Evolutionary conservation across 1,140 invertebrate species (phyloP), one percentile per base, ranked within the genome.

Genomic region (Cherax destructor): DNA sequence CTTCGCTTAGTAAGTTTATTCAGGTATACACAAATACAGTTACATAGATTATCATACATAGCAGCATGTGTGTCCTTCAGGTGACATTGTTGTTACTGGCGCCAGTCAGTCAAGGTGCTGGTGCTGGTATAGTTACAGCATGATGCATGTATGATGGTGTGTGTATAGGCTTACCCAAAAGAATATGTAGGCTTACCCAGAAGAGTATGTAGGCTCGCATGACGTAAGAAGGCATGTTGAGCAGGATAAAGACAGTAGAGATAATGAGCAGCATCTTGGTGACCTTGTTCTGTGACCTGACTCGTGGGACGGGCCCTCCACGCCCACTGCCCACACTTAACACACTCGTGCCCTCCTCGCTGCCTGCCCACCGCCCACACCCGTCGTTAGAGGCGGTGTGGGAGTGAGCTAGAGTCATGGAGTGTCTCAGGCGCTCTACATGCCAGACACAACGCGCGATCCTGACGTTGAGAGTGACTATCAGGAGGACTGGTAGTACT

Each of bases 221-320:
- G n/a, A 93, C 93, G 93, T 95, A 94, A 81, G 94, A 94, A 0
- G 97, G 97, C 24, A 97, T 94, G 94, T 98, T 98, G 41, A 98
- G 95, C 56, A 96, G 95, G 1, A 98, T 96, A 94, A 97, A 98
- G 1, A 97, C 96, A 3, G 96, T 96, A 1, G 97, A 97, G 10
- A 98, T 97, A 41, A 97, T 95, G 0, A 98, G 95, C 16, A 98
- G 95, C 96, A 97, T 98, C 94, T 97, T 96, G 4, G 97, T 98
- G 16, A 98, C 96, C 93, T 96, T 97, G 6, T 95, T 94, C 93
- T 97, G 96, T 30, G 96, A 96, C 61, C 95, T 94, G 65, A 80
- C 85, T 10, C 81, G 80, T 87, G 72, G 9, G 88, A 24, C 30
- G 50, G 13, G 65, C 5, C 65, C 21, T n/a, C 65, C 65, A 13